phyloP scores from a whole-genome alignment of 1,140 invertebrate genomes.

The Asobara japonica region DNA sequence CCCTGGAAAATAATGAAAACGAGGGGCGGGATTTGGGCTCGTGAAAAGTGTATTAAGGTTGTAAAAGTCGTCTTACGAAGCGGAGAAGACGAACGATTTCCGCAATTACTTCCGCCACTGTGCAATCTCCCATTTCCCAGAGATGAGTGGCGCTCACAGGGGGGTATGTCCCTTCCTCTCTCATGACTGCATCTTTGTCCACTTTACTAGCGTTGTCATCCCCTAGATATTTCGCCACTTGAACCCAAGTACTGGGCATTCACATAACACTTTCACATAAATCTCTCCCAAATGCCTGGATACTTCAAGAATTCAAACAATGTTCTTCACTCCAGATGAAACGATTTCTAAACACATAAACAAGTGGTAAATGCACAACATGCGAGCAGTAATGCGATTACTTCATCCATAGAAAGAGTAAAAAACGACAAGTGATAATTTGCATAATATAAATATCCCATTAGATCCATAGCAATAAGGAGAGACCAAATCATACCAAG shows the following conservation, averaged over 20 bases:
- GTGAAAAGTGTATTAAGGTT: constrained; percentile 45
- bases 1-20: neutral
- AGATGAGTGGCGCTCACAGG: neutral
- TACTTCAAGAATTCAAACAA: neutral
- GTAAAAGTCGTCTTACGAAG: constrained; percentile 42
- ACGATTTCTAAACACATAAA: too few relatives aligned
- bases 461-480: too few relatives aligned
- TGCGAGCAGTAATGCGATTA: too few relatives aligned
- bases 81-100: constrained; percentile 47
- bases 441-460: too few relatives aligned
- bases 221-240: constrained; percentile 21
- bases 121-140: constrained; percentile 21
- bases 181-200: constrained; percentile 21
- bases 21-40: constrained; percentile 5
- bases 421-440: too few relatives aligned
- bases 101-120: constrained; percentile 51
- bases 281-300: neutral
- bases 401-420: too few relatives aligned
- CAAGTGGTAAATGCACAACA: too few relatives aligned
- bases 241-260: neutral
- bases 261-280: too few relatives aligned
- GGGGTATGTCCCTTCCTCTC: constrained; percentile 21
- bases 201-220: constrained; percentile 31
- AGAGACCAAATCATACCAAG: too few relatives aligned
- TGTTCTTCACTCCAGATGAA: too few relatives aligned